Base-by-base conservation (phyloP, 2,797 vertebrate genomes). In the Acanthis flammea region DNA sequence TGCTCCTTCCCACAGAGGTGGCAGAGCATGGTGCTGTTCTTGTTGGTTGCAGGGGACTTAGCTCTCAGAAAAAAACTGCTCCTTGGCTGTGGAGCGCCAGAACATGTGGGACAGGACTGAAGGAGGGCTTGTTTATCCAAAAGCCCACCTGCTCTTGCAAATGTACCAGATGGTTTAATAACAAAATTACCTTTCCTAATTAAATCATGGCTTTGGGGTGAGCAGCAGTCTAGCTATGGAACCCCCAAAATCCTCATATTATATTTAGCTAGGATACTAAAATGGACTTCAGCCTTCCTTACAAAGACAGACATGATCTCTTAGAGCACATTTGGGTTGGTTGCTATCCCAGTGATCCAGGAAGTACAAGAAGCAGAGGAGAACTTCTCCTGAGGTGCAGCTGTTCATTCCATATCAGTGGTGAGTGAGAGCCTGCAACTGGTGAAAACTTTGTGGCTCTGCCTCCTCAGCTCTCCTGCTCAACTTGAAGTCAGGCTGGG, bases 171-270 rank as follows among this genome's bases (percentile, higher is more conserved):
- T 44, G 8, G 5, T 84, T 92, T 77, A 51, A 53, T n/a, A 60
- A n/a, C 31, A 66, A 90, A 62, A n/a, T 22, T 57, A 19, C 16
- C 33, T 83, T 72, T 61, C 7, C 50, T 65, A 50, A 68, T 50
- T 67, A 61, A 86, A 68, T 39, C 8, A 50, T 0, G 0, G 10
- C 11, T 19, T 27, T 11, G 2, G 44, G 5, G 19, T 76, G 22
- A 90, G n/a, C 35, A 68, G 18, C 24, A 72, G 19, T 31, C 39
- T 42, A 57, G 14, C 24, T 77, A 1, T 37, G 54, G 61, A 88
- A 14, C 70, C 10, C 14, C n/a, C 17, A 0, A 68, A 85, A 61
- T 70, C 44, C 41, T 82, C 42, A 33, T 31, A 9, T 30, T 72
- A 10, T 19, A 23, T 9, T 18, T 81, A 24, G 3, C 24, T 41